A percentile compares a stretch with the other conserved stretches of the same genome.
Conservation (phyloP, 1,140 invertebrate species). For the Marisa cornuarietis region DNA sequence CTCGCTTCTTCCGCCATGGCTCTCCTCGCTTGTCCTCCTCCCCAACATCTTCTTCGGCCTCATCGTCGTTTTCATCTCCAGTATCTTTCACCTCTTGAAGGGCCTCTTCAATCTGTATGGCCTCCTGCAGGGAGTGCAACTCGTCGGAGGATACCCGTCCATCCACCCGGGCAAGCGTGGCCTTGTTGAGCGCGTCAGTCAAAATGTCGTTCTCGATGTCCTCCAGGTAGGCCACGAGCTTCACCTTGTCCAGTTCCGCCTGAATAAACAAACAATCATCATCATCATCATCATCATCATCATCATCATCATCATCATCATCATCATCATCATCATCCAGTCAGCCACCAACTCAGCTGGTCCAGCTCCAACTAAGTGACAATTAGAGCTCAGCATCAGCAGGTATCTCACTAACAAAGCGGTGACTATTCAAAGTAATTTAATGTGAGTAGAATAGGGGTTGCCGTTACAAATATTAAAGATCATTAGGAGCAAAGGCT, state of each 20-base stretch:
- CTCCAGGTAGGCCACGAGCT: conserved; percentile 38
- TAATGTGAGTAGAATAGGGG: background rate
- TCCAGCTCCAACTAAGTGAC: too few species aligned
- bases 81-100: conserved; percentile 32
- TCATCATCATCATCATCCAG: too few species aligned
- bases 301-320: too few species aligned
- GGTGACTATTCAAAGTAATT: background rate
- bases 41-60: background rate
- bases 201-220: conserved; percentile 50
- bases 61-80: background rate
- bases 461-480: background rate
- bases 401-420: background rate
- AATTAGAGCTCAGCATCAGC: background rate
- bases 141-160: conserved; percentile 37
- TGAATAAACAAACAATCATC: background rate
- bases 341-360: too few species aligned
- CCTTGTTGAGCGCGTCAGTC: conserved; percentile 48
- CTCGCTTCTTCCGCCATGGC: conserved; percentile 11
- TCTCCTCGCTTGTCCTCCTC: conserved; percentile 14
- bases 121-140: conserved; percentile 43
- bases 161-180: conserved; percentile 41
- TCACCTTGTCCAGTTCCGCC: conserved; percentile 33
- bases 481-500: conserved; percentile 15
- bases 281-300: too few species aligned
- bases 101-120: conserved; percentile 43